Base-by-base conservation (phyloP, 37 sponge, comb jelly and placozoan genomes). In the Chondrosia reniformis region DNA sequence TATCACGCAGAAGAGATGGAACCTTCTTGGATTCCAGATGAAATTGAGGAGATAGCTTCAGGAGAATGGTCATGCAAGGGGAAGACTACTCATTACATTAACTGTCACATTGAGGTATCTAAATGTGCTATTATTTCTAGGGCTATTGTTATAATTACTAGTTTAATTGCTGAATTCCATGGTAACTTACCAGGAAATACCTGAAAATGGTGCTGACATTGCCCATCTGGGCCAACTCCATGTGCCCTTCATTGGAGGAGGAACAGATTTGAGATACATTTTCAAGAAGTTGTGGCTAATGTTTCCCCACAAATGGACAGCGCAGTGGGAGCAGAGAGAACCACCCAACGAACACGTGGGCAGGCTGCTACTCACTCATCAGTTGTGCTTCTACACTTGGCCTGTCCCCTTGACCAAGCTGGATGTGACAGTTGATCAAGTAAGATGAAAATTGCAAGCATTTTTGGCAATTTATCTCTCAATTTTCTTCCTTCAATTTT, bases 201-300 rank as follows among this genome's bases (percentile, higher is more conserved):
- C 83, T 46, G 88, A 87, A 42, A 87, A 87, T 83, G 83, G 76
- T 56, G 88, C 88, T 21, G 88, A 87, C 46, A n/a, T 87, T 24
- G 71, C 83, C 21, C 88, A 87, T 38, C 49, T 87, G 45, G 30
- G 32, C 31, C 58, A 65, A 27, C 79, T 87, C 0, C 88, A 87
- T 59, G 58, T 40, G 24, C 78, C 88, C n/a, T 43, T 79, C 40
- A 46, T 87, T 40, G 55, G 28, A 27, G 77, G 46, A 19, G 83
- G 88, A 6, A 36, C 64, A 19, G 57, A 80, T 15, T 21, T 77
- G 33, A 22, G 42, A 12, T 22, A 41, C 43, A 61, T 59, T 58
- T 77, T 59, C 39, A 36, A 37, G 59, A 79, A 36, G 12, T 46
- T 28, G 21, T 79, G 80, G 80, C 63, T 62, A 12, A 46, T 34